A percentile compares a stretch with the other conserved stretches of the same genome.
phyloP scores from a whole-genome alignment of 2,113 vertebrate species.

The Tachysurus vachellii region DNA sequence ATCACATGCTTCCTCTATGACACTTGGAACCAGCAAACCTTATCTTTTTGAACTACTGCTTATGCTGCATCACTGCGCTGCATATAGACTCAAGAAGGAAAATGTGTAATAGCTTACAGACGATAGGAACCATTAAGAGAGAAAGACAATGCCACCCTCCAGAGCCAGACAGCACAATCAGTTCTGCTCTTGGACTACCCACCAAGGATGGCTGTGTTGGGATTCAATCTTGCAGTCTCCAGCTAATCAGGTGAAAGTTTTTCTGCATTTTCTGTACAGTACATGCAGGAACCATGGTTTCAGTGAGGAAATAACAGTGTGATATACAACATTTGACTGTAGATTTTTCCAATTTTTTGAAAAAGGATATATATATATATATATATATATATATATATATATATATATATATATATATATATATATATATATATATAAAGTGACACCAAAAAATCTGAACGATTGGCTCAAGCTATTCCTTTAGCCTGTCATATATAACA shows the following conservation, averaged over 20 bases:
- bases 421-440: no score
- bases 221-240: background rate
- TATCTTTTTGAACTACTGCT: background rate
- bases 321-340: background rate
- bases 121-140: background rate
- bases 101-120: background rate
- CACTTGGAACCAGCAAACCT: background rate
- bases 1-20: background rate
- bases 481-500: background rate
- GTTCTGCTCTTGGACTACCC: background rate
- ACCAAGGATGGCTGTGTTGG: background rate
- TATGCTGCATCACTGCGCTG: background rate
- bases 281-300: background rate
- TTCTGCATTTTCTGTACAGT: background rate
- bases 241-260: background rate
- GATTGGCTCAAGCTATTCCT: background rate
- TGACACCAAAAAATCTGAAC: background rate
- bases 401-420: no score
- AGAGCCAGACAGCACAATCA: background rate
- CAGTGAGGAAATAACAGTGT: background rate
- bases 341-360: background rate
- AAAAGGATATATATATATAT: no score
- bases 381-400: no score
- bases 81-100: background rate
- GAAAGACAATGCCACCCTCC: background rate